Evolutionary conservation across 2,888 invertebrate species (phyloP).

Genomic region (Auanema sp.): DNA sequence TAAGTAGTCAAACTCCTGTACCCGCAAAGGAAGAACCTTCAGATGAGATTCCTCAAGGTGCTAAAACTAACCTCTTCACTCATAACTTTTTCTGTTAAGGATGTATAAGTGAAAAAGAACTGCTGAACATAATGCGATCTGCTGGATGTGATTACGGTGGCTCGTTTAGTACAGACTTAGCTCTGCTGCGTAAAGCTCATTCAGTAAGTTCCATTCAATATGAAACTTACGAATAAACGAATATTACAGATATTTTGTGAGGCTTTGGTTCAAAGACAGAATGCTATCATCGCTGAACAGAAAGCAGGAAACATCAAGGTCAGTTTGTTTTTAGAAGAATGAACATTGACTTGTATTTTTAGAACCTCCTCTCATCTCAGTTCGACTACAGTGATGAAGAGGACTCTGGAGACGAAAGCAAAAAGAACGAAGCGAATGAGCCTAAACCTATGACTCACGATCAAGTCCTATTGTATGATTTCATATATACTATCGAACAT

Average conservation of each 20-base stretch:
- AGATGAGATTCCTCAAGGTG: conserved; percentile 16
- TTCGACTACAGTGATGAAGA: conserved; percentile 63
- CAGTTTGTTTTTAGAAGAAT: neutral
- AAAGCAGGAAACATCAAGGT: conserved; percentile 35
- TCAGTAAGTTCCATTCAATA: conserved; percentile 3
- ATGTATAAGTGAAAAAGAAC: conserved; percentile 37
- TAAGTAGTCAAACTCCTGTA: conserved; percentile 1
- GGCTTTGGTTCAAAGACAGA: neutral
- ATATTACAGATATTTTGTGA: conserved; percentile 8
- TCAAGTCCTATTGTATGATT: conserved; percentile 11
- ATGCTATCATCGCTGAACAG: conserved; percentile 9
- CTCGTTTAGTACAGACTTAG: conserved; percentile 23
- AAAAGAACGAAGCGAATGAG: conserved; percentile 18
- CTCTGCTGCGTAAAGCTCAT: conserved; percentile 25
- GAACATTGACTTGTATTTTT: conserved; percentile 4
- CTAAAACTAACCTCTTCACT: neutral
- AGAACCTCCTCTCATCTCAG: conserved; percentile 55
- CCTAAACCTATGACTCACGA: conserved; percentile 21
- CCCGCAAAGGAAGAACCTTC: conserved; percentile 14
- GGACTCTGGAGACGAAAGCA: conserved; percentile 46
- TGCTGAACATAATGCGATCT: conserved; percentile 27
- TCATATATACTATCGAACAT: neutral
- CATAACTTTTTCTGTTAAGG: conserved; percentile 14
- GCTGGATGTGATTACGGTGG: conserved; percentile 23
- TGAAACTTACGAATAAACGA: neutral